Evolutionary conservation across 2,888 invertebrate species (phyloP), one percentile per base, ranked within the genome.

Genomic region (Oligia strigilis): DNA sequence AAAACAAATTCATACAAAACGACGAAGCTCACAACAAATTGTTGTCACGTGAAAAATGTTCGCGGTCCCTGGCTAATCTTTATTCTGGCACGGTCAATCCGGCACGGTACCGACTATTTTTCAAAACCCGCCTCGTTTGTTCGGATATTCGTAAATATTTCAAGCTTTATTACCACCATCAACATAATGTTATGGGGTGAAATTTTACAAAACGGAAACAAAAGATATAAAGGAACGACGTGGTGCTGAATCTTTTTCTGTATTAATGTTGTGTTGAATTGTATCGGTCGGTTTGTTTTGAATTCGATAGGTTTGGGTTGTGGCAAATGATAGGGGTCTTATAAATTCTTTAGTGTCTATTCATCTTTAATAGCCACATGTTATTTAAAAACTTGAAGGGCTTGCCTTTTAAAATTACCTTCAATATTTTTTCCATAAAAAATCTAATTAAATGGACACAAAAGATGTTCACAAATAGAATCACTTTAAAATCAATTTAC

Each of bases 111-210:
- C 92, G 90, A 90, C 95, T 93, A 96, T 97, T 95, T 95, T 95
- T 97, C 97, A 97, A 92, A 84, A 84, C 86, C 89, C 93, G 94
- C 90, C 93, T 95, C 96, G 95, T 96, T 97, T 96, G 95, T 96
- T 95, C 93, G 95, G 93, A 95, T 96, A 96, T 96, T 95, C 96
- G 96, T 96, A 96, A 97, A 97, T 97, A 97, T 97, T 97, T 96
- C 97, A 97, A 94, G 90, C 95, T 95, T 96, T 97, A 97, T 96
- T 96, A 96, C 97, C 92, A 88, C 95, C 93, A 96, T 97, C 96
- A 97, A 96, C 96, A 97, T 96, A 97, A 97, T 97, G 96, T 95
- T 97, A 96, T 96, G 95, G 96, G 96, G 96, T 86, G 94, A 95
- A 96, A 95, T 96, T 96, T 96, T 96, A 94, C 94, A 96, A 95